phyloP scores from a whole-genome alignment of 2,113 vertebrate species.

The Mirza zaza region DNA sequence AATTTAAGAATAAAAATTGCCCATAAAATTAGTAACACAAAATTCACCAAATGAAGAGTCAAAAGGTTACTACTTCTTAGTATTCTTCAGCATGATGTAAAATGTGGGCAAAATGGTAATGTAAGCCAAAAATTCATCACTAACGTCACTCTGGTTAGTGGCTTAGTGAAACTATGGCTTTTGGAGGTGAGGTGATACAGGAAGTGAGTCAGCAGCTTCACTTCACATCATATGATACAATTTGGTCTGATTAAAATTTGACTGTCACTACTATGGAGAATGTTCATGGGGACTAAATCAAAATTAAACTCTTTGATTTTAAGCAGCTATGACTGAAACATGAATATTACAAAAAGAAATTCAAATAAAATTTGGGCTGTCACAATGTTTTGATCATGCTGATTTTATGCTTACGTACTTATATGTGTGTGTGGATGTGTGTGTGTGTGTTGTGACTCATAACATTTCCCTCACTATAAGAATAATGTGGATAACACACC shows the following conservation, averaged over 20 bases:
- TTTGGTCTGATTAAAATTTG: constrained; percentile 9
- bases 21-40: constrained; percentile 41
- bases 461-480: not conserved
- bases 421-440: no score
- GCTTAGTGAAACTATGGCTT: not conserved
- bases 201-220: not conserved
- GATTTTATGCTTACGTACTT: not conserved
- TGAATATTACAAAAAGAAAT: not conserved
- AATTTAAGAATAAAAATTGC: not conserved
- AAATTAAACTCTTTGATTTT: constrained; percentile 6
- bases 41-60: constrained; percentile 38
- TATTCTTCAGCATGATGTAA: not conserved
- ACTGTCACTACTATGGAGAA: not conserved
- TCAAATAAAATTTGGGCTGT: not conserved
- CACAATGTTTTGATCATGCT: not conserved
- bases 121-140: not conserved
- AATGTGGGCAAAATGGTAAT: not conserved
- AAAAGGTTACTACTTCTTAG: not conserved
- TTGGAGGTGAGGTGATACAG: not conserved
- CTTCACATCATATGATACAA: not conserved
- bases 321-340: not conserved
- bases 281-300: not conserved
- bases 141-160: not conserved
- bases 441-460: not conserved
- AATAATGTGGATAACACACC: not conserved